These are phyloP conservation scores for Actinopyga echinites DNA, from an alignment of 53 echinoderm and acorn worm genomes.

Conservation along the genomic window DNA sequence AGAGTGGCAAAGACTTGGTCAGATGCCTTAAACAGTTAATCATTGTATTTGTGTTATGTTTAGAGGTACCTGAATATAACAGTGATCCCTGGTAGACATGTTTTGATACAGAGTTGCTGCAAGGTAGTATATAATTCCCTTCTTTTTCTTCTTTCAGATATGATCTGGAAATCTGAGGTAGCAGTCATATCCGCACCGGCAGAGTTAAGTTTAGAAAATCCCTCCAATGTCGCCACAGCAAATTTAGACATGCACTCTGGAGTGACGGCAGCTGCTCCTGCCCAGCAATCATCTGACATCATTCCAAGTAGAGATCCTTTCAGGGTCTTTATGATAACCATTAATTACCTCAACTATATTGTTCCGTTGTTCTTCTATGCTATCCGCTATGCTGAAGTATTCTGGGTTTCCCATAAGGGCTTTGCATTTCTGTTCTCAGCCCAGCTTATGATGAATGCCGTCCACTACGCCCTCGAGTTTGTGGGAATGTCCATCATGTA, in stretches of 20 bases:
- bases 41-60: too few relatives aligned
- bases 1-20: too few relatives aligned
- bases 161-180: conserved; percentile 68
- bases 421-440: conserved; percentile 79
- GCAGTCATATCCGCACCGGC: conserved; percentile 35
- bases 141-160: conserved; percentile 23
- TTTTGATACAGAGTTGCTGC: too few relatives aligned
- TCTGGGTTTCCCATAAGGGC: conserved; percentile 94
- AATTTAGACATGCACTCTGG: background rate
- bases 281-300: conserved; percentile 44
- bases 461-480: conserved; percentile 83
- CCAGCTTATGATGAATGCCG: conserved; percentile 87
- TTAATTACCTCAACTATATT: conserved; percentile 94
- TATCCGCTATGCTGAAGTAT: conserved; percentile 92
- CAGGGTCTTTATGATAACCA: conserved; percentile 83
- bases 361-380: conserved; percentile 92
- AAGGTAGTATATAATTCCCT: too few relatives aligned
- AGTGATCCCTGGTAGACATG: too few relatives aligned
- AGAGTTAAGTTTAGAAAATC: background rate
- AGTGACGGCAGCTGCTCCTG: background rate
- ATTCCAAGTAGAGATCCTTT: conserved; percentile 59
- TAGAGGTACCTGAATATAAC: too few relatives aligned
- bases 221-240: background rate
- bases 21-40: too few relatives aligned
- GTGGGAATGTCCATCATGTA: conserved; percentile 88